Conservation (phyloP, 2,113 vertebrate genomes). For the Chrysochloris asiatica region DNA sequence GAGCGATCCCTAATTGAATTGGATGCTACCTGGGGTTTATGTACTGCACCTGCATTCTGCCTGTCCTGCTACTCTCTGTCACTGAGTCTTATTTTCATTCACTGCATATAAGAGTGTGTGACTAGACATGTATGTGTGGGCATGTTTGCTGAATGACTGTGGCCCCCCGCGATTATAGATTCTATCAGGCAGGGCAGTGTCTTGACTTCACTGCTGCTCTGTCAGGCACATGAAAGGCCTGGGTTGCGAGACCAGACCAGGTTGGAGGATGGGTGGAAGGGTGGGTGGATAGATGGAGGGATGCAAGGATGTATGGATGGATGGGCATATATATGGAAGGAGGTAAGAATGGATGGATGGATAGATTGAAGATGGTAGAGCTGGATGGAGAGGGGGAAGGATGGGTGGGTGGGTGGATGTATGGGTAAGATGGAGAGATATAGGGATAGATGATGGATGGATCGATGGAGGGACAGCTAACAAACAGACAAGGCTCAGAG, state of each 20-base stretch:
- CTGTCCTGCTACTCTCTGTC: accelerated
- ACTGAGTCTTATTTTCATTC: no score
- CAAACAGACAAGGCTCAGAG: neutral
- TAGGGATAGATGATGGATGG: neutral
- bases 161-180: no score
- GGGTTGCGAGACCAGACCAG: no score
- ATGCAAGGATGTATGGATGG: no score
- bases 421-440: no score
- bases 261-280: no score
- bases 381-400: no score
- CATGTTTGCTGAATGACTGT: neutral
- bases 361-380: no score
- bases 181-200: neutral
- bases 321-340: no score
- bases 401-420: neutral
- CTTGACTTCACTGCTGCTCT: neutral
- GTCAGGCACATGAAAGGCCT: neutral
- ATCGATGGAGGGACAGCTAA: neutral
- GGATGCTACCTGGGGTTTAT: neutral
- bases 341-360: no score
- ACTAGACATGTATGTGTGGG: accelerated
- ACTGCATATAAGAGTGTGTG: neutral
- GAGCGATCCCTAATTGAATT: neutral
- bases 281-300: no score
- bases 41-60: neutral